Percentiles rank a stretch among this genome's conserved stretches.
Evolutionary conservation across 2,797 vertebrate species (phyloP).

Genomic region (Cygnus olor): DNA sequence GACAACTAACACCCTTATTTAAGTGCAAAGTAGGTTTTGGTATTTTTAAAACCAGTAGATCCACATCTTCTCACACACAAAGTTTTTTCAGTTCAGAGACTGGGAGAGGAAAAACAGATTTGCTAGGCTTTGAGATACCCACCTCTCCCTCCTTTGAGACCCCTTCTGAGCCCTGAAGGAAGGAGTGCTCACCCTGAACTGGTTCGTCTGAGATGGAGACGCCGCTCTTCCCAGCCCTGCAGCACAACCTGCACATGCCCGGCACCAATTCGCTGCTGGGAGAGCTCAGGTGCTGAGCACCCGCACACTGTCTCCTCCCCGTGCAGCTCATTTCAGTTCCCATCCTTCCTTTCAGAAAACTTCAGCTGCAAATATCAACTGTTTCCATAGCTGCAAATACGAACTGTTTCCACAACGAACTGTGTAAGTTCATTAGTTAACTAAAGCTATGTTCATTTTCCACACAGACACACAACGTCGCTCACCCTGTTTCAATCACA

Average conservation of each 20-base stretch:
- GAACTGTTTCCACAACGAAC: neutral
- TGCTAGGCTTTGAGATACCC: neutral
- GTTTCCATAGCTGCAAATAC: neutral
- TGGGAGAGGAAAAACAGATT: neutral
- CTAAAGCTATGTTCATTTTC: neutral
- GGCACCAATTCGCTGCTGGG: neutral
- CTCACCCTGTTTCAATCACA: neutral
- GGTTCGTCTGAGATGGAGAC: neutral
- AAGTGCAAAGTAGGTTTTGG: neutral
- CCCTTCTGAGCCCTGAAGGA: neutral
- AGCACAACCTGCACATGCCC: neutral
- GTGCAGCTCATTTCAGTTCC: neutral
- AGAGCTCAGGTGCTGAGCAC: neutral
- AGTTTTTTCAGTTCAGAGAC: neutral
- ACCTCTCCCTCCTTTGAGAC: neutral
- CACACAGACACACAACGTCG: neutral
- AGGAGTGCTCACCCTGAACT: neutral
- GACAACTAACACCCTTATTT: neutral
- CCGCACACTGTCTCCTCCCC: neutral
- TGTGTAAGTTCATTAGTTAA: neutral
- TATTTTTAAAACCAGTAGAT: neutral
- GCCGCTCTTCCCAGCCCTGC: neutral
- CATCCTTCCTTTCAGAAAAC: neutral
- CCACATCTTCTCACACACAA: neutral
- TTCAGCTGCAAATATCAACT: neutral